Base-by-base conservation (phyloP, 2,797 vertebrate species). In the Brachyalestes nurse region DNA sequence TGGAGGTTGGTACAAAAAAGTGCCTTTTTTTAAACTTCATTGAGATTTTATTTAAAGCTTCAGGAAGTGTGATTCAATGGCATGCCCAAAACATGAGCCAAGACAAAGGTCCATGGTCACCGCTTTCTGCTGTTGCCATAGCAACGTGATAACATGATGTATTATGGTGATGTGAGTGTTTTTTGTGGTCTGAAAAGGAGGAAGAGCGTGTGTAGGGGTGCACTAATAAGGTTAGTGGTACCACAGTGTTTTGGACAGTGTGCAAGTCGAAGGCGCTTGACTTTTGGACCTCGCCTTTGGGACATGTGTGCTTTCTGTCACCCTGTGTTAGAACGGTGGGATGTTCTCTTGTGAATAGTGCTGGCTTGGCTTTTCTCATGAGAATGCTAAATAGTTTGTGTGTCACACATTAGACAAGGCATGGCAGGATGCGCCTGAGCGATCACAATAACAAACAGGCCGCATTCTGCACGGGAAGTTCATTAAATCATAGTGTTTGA, bases 401-500 rank as follows among this genome's bases (percentile, higher is more conserved):
- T 89, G 84, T 86, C 75, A 86, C 72, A 80, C 57, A 82, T 90
- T 90, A 90, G 85, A 91, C 91, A 92, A 92, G 83, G 89, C 90
- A 92, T 93, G 90, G 88, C 92, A 94, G 94, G 93, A 95, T 93
- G 92, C 87, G 72, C 80, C 88, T 88, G 90, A 90, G 91, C 89
- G 92, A 94, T 92, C 91, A 91, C 84, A 94, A 93, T 93, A 94
- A 95, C 93, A 95, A 95, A 95, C 93, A 95, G 88, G 82, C 91
- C 84, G 88, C 62, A 84, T 90, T 91, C 91, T 90, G 88, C 74
- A 83, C 90, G 90, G 93, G 93, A 95, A 94, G 92, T 93, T 93
- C 92, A 95, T 93, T 94, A 93, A 94, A 94, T 94, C 93, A 93
- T 92, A 91, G 89, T 78, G 90, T 94, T 95, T 93, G 91, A 95